A percentile compares a stretch with the other conserved stretches of the same genome.
Evolutionary conservation across 2,888 invertebrate genomes (phyloP).

Genomic region (Myopa tessellatipennis): DNA sequence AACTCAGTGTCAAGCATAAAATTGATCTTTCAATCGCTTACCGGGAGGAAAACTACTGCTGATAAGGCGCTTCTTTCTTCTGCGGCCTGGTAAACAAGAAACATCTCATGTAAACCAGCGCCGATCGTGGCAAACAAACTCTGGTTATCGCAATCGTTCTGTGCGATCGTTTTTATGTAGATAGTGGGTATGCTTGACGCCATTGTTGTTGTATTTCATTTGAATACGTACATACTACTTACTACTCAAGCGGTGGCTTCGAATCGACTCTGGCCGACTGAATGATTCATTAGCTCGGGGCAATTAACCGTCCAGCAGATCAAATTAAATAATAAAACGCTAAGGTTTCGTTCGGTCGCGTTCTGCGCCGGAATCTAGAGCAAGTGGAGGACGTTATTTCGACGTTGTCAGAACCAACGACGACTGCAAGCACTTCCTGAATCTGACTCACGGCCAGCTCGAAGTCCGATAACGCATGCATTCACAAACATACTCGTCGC

Average conservation of each 20-base stretch:
- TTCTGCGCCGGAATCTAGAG: not conserved
- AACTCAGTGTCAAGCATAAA: no score
- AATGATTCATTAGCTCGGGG: constrained; percentile 9
- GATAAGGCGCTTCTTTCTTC: not conserved
- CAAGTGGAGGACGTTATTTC: no score
- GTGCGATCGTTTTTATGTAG: not conserved
- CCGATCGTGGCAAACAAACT: no score
- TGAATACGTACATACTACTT: constrained; percentile 2
- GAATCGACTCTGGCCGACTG: not conserved
- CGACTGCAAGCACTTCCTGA: not conserved
- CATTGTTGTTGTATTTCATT: constrained; percentile 5
- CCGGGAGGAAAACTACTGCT: not conserved
- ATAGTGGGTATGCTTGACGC: no score
- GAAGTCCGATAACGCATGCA: no score
- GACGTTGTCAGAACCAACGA: not conserved
- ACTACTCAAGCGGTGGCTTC: not conserved
- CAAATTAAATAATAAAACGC: constrained; percentile 4
- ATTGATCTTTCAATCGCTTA: not conserved
- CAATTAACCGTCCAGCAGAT: not conserved
- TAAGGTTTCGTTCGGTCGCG: not conserved
- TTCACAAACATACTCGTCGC: no score
- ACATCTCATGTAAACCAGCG: no score
- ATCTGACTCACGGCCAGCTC: not conserved
- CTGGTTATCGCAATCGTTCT: not conserved
- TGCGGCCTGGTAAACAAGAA: not conserved